phyloP scores from a whole-genome alignment of 2,888 invertebrate genomes.

The Gryllus longicercus region DNA sequence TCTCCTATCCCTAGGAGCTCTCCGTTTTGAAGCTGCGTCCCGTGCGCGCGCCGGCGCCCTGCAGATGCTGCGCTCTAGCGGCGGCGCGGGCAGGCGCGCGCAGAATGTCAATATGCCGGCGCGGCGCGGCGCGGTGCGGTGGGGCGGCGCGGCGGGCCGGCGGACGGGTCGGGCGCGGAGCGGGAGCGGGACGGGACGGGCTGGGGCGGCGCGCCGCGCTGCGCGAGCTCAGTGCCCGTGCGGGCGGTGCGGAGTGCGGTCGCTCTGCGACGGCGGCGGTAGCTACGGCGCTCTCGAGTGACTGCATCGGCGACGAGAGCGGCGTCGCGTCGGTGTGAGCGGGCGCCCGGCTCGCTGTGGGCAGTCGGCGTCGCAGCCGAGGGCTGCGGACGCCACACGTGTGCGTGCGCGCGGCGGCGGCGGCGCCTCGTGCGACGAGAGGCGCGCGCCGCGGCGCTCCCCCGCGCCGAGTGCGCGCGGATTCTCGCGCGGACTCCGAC shows the following conservation, averaged over 20 bases:
- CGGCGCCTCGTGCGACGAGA: not conserved
- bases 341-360: not conserved
- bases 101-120: slow-evolving; percentile 35
- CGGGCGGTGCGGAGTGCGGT: slow-evolving; percentile 4
- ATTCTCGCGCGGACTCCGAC: too few species aligned
- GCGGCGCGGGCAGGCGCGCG: slow-evolving; percentile 25
- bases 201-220: not conserved
- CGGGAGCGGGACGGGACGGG: not conserved
- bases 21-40: not conserved
- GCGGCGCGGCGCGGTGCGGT: not conserved
- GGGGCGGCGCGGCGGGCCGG: not conserved
- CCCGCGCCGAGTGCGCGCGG: not conserved
- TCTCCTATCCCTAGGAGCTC: too few species aligned
- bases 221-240: slow-evolving; percentile 8
- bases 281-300: too few species aligned
- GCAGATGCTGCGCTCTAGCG: slow-evolving; percentile 33
- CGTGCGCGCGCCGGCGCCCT: slow-evolving; percentile 27
- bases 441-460: not conserved
- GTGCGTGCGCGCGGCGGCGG: not conserved
- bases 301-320: too few species aligned
- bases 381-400: not conserved
- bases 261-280: too few species aligned
- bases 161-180: not conserved
- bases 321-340: too few species aligned
- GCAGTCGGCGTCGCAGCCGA: not conserved